Evolutionary conservation across 2,113 vertebrate species (phyloP).

Genomic region (Ciconia stormi): DNA sequence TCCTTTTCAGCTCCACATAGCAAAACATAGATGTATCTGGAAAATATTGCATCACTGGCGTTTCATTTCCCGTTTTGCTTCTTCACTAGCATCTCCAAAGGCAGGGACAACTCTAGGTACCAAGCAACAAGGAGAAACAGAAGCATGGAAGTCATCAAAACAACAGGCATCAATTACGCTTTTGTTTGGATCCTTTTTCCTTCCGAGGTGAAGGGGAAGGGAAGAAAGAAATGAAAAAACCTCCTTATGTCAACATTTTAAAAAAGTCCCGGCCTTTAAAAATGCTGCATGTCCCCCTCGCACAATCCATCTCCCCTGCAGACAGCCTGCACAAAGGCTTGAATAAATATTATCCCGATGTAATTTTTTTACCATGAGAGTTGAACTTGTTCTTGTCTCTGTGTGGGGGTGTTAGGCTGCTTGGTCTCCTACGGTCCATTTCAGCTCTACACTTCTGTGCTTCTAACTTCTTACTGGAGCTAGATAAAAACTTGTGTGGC

Average conservation of each 20-base stretch:
- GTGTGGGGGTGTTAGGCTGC: background rate
- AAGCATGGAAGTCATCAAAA: background rate
- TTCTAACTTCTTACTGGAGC: background rate
- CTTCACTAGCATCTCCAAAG: background rate
- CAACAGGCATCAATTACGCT: background rate
- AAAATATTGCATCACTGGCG: background rate
- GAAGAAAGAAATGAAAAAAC: background rate
- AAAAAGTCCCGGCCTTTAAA: background rate
- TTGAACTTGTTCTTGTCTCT: background rate
- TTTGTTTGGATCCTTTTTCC: background rate
- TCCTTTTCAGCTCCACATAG: background rate
- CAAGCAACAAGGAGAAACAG: background rate
- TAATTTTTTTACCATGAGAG: background rate
- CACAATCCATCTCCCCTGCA: background rate
- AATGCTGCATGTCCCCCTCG: background rate
- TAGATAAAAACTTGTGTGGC: background rate
- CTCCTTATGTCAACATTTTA: background rate
- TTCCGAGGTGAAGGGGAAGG: background rate
- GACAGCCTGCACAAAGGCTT: background rate
- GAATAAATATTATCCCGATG: background rate
- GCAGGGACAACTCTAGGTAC: background rate
- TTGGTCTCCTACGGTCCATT: background rate
- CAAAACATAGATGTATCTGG: accelerated
- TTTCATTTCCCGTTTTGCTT: background rate
- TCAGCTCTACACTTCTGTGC: background rate